phyloP scores from a whole-genome alignment of 1,140 invertebrate genomes.

The Teleopsis dalmanni region DNA sequence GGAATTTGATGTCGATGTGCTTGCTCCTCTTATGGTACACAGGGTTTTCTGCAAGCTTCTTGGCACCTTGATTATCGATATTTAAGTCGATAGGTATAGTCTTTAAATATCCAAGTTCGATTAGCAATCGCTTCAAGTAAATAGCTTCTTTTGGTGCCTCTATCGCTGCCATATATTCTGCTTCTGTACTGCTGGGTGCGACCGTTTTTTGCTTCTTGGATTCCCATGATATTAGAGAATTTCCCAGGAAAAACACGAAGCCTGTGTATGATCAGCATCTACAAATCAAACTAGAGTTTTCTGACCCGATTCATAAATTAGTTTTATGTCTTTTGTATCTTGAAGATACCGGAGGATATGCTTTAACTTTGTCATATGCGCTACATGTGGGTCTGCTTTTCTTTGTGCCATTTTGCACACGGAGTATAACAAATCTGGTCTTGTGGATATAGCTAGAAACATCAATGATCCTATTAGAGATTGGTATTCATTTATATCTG shows the following conservation, averaged over 20 bases:
- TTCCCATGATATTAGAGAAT: constrained; percentile 20
- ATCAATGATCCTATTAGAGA: constrained; percentile 39
- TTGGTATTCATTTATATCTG: constrained; percentile 22
- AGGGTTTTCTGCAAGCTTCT: constrained; percentile 25
- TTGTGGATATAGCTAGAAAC: constrained; percentile 28
- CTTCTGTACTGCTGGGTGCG: constrained; percentile 18
- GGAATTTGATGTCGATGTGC: constrained; percentile 42
- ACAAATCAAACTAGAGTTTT: constrained; percentile 10
- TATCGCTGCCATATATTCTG: constrained; percentile 45
- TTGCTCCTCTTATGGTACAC: constrained; percentile 37
- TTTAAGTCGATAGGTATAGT: constrained; percentile 4
- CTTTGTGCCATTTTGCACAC: constrained; percentile 8
- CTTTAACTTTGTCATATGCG: constrained; percentile 2
- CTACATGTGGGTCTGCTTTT: constrained; percentile 5
- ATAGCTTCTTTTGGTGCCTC: constrained; percentile 40
- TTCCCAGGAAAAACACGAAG: constrained; percentile 14
- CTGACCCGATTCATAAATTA: constrained; percentile 5
- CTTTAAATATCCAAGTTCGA: constrained; percentile 13
- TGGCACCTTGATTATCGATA: constrained; percentile 16
- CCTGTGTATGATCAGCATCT: constrained; percentile 15
- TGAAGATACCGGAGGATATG: constrained; percentile 4
- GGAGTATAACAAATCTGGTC: constrained; percentile 24
- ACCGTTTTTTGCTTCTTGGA: constrained; percentile 14
- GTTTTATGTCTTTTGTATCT: constrained; percentile 3
- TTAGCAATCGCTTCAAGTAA: constrained; percentile 25